These are phyloP conservation scores for Diplosoma virens DNA, from an alignment of 23 tunicate species.

Conservation along the genomic window DNA sequence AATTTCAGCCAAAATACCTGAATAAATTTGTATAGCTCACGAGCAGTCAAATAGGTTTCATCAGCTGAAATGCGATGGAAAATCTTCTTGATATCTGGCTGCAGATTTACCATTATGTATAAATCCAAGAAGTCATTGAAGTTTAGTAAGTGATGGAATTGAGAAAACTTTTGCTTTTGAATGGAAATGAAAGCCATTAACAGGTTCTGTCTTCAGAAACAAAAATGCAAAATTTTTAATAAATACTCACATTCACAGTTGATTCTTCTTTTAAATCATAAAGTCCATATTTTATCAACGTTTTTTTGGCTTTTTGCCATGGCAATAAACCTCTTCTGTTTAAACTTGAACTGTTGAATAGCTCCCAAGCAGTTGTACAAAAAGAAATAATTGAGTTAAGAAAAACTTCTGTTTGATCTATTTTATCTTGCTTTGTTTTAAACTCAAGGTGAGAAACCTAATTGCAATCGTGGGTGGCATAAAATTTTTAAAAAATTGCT, in stretches of 20 bases:
- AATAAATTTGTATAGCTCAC: constrained; percentile 68
- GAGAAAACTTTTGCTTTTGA: neutral
- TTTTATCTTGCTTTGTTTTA: neutral
- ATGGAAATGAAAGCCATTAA: no score
- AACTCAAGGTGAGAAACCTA: neutral
- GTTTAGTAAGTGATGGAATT: neutral
- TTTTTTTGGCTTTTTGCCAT: constrained; percentile 26
- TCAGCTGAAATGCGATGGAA: constrained; percentile 65
- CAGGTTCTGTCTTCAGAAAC: no score
- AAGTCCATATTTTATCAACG: constrained; percentile 2
- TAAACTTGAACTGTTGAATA: constrained; percentile 39
- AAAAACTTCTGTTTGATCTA: neutral
- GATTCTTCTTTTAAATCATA: no score
- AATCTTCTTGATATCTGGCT: constrained; percentile 37
- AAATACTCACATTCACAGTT: no score
- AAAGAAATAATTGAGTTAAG: neutral
- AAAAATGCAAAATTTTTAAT: no score
- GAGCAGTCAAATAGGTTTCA: constrained; percentile 19
- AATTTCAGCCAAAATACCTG: no score
- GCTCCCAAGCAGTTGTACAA: constrained; percentile 69
- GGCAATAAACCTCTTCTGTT: constrained; percentile 51
- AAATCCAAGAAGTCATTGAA: constrained; percentile 35
- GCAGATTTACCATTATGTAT: constrained; percentile 25
- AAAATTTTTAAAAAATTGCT: neutral
- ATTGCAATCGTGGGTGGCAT: neutral